Conservation (phyloP, 2,888 invertebrate species). For the Pedicia rivosa region DNA sequence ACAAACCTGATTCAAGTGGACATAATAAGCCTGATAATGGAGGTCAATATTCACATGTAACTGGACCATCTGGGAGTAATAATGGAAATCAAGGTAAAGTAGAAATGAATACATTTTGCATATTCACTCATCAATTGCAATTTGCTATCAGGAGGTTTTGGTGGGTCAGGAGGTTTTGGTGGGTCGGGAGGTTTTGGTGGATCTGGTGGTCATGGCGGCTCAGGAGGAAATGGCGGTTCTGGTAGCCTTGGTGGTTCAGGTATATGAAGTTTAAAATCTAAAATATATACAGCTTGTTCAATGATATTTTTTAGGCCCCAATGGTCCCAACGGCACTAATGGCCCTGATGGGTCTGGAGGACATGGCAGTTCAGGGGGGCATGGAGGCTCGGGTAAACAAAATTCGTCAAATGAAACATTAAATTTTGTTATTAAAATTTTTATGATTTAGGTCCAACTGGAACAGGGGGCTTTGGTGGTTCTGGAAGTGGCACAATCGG, state of each 20-base stretch:
- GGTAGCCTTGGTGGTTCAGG: constrained; percentile 16
- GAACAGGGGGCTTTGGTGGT: not conserved
- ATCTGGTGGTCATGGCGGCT: constrained; percentile 15
- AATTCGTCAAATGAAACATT: too few relatives aligned
- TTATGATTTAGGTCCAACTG: not conserved
- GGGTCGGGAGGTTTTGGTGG: constrained; percentile 22
- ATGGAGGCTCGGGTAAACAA: too few relatives aligned
- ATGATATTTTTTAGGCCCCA: too few relatives aligned
- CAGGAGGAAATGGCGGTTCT: constrained; percentile 5
- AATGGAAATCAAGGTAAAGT: too few relatives aligned
- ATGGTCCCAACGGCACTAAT: constrained; percentile 11
- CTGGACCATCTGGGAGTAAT: not conserved
- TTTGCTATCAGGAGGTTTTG: too few relatives aligned
- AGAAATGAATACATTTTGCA: not conserved
- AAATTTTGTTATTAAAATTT: too few relatives aligned
- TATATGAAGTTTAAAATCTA: constrained; percentile 18
- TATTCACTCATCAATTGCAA: not conserved
- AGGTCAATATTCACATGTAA: constrained; percentile 1
- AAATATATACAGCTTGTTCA: too few relatives aligned
- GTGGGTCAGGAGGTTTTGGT: constrained; percentile 8
- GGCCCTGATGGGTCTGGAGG: constrained; percentile 8
- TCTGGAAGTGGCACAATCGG: not conserved
- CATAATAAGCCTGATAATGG: not conserved
- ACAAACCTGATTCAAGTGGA: not conserved
- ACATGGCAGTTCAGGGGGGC: not conserved